phyloP scores from a whole-genome alignment of 2,797 vertebrate species.

The Eurystomus glaucurus region DNA sequence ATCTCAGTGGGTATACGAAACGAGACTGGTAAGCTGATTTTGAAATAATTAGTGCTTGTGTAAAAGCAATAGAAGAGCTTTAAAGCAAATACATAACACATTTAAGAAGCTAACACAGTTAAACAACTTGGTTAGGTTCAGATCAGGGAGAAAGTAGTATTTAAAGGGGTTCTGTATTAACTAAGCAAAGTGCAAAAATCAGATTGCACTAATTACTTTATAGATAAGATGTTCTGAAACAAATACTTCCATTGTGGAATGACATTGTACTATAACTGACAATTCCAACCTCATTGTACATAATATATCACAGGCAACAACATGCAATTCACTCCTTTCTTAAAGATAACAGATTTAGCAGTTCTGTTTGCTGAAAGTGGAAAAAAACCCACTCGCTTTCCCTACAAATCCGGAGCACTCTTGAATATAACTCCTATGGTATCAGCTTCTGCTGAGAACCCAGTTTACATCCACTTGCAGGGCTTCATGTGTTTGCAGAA shows the following conservation, averaged over 20 bases:
- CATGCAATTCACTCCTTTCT: not conserved
- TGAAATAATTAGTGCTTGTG: not conserved
- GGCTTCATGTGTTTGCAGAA: not conserved
- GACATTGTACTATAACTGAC: fast-evolving
- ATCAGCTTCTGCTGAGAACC: not conserved
- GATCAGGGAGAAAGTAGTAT: not conserved
- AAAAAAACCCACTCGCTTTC: not conserved
- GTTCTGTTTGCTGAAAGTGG: not conserved
- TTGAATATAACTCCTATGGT: not conserved
- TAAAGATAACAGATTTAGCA: not conserved
- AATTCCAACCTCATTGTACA: fast-evolving
- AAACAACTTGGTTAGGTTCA: not conserved
- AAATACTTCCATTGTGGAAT: fast-evolving
- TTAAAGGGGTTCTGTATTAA: not conserved
- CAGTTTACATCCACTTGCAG: not conserved
- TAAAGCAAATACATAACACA: not conserved
- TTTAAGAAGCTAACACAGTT: not conserved
- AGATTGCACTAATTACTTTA: not conserved
- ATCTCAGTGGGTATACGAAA: not conserved
- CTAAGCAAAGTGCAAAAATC: not conserved
- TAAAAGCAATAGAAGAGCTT: not conserved
- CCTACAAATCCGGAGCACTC: not conserved
- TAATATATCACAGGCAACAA: not conserved
- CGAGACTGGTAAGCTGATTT: not conserved
- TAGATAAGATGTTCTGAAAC: not conserved